These are phyloP conservation scores for Meteorus sp. DNA, from an alignment of 1,140 invertebrate genomes.

Conservation along the genomic window DNA sequence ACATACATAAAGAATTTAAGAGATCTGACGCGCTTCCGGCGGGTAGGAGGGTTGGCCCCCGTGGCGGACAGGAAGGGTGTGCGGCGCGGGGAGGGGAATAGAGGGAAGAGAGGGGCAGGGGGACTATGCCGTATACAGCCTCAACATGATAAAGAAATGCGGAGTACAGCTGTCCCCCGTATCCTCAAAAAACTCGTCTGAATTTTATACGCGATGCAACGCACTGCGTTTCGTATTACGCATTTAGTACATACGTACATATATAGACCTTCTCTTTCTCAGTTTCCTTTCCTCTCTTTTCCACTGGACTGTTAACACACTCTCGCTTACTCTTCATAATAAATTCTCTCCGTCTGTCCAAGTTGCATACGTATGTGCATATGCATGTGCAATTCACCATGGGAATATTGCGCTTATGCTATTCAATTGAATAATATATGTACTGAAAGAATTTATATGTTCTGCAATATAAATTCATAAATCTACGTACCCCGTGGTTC, in stretches of 20 bases:
- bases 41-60: conserved; percentile 22
- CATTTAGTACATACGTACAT: too few relatives aligned
- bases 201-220: conserved; percentile 28
- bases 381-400: conserved; percentile 13
- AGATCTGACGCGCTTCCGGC: conserved; percentile 28
- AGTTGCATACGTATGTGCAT: not conserved
- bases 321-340: not conserved
- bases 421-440: too few relatives aligned
- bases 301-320: too few relatives aligned
- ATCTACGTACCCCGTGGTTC: too few relatives aligned
- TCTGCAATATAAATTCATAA: too few relatives aligned
- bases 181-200: conserved; percentile 29
- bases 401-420: conserved; percentile 3
- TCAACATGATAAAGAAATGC: conserved; percentile 27
- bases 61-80: not conserved
- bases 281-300: conserved; percentile 11
- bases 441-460: too few relatives aligned
- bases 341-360: conserved; percentile 10
- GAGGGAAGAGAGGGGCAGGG: not conserved
- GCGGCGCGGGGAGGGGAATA: not conserved
- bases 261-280: conserved; percentile 8
- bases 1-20: conserved; percentile 26
- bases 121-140: conserved; percentile 11
- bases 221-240: conserved; percentile 28
- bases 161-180: conserved; percentile 28